Evolutionary conservation across 1,140 invertebrate species (phyloP), one percentile per base, ranked within the genome.

Genomic region (Drosophila chauvacae): DNA sequence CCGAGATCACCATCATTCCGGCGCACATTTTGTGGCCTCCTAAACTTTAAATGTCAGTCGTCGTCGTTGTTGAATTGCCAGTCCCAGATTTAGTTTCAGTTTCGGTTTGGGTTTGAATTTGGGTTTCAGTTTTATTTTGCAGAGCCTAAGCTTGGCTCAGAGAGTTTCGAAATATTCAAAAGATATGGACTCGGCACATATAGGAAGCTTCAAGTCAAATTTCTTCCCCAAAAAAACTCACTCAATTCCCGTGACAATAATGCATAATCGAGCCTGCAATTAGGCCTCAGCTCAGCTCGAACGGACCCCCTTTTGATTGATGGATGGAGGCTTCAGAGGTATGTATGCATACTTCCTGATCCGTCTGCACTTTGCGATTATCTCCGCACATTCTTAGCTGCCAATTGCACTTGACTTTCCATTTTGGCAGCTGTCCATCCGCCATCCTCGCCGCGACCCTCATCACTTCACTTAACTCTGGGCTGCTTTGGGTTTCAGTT

Each of bases 41-140:
- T 88, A 88, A 88, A 88, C 84, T 88, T 88, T 88, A 88, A 88
- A 88, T 88, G 84, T 90, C 84, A 88, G 85, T 61, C 72, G 85
- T 61, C 72, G 85, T 61, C 53, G 53, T 26, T 23, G 53, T 41
- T 39, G 53, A 57, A 64, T 77, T 63, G 80, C 76, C 63, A 59
- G 55, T 63, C 58, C 73, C 69, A 50, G 50, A 60, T 47, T 55
- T 58, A 44, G 59, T 75, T 50, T 76, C 39, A 35, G 35, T 62
- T 74, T 45, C 13, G n/a, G 50, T 20, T 42, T 6, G 39, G 14
- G 28, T 50, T 51, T 6, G 39, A 7, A 18, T 50, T 51, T 18
- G 16, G 9, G n/a, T 33, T 51, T 18, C 10, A 10, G 16, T 33
- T 33, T 30, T 9, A 18, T 18, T 11, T 11, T 33, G n/a, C 14